Evolutionary conservation across 2,888 invertebrate genomes (phyloP), one percentile per base, ranked within the genome.

Genomic region (Acrobasis repandana): DNA sequence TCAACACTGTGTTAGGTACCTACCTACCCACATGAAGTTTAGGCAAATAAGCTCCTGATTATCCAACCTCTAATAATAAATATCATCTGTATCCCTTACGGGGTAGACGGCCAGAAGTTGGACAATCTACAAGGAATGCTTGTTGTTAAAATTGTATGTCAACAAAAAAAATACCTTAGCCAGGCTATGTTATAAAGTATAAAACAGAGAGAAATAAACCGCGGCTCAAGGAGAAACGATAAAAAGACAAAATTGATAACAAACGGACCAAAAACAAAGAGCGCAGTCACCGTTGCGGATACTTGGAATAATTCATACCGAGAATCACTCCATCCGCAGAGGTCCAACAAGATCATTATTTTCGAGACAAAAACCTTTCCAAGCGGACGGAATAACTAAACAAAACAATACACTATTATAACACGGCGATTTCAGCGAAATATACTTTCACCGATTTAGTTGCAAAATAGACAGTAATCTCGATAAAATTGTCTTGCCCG

Each of bases 361-460:
- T 16, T n/a, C 48, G 48, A 48, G 16, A 48, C 48, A 48, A 48
- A 18, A 16, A 48, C n/a, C 10, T 15, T 16, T 48, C 48, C 15
- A 48, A 15, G 38, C 28, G 5, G 43, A 14, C 18, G 10, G 43
- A 47, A 47, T 57, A 47, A 6, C 15, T 47, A 10, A 57, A 28
- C 56, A 47, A 10, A 57, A 28, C 56, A 47, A 56, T 33, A 57
- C 56, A 47, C 6, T 47, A 57, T 57, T 47, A 57, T 9, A 57
- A 28, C 15, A 57, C 28, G 28, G 15, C 3, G 56, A 33, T 47
- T 47, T 56, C 47, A 47, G n/a, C 18, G 16, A 43, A 38, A 18
- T 18, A 43, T 28, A 57, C 56, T 57, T 57, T 57, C 47, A 47
- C 56, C 56, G n/a, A 9, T 1, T 43, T 43, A 9, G 47, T 33